Conservation (phyloP, 1,140 invertebrate species). For the Heliconius melpomene region DNA sequence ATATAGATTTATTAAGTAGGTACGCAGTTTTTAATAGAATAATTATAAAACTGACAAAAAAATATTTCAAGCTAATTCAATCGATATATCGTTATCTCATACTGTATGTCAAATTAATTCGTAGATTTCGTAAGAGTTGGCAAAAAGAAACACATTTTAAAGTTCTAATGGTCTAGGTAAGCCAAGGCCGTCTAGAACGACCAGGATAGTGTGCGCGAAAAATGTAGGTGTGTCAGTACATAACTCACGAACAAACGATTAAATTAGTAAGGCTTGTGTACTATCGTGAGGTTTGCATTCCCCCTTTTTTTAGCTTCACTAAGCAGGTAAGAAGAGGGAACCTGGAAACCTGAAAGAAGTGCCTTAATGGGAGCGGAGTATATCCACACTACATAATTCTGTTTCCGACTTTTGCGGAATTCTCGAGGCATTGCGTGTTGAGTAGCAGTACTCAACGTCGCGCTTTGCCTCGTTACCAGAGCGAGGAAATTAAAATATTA, state of each 20-base stretch:
- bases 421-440: too few relatives aligned
- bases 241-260: slow-evolving; percentile 8
- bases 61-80: background rate
- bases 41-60: background rate
- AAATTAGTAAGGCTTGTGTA: background rate
- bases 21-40: too few relatives aligned
- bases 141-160: slow-evolving; percentile 20
- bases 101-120: background rate
- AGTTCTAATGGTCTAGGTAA: slow-evolving; percentile 15
- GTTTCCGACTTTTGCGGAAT: too few relatives aligned
- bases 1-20: too few relatives aligned
- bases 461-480: too few relatives aligned
- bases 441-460: too few relatives aligned
- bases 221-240: slow-evolving; percentile 22
- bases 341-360: too few relatives aligned
- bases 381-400: too few relatives aligned
- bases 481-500: too few relatives aligned
- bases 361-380: too few relatives aligned
- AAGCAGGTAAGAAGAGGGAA: too few relatives aligned
- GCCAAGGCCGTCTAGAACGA: slow-evolving; percentile 19
- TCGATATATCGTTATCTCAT: background rate
- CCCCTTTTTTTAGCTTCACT: too few relatives aligned
- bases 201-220: slow-evolving; percentile 18
- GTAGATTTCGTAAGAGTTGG: background rate
- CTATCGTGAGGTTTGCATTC: background rate